A percentile compares a stretch with the other conserved stretches of the same genome.
Evolutionary conservation across 2,113 vertebrate species (phyloP).

Genomic region (Lonchura striata): DNA sequence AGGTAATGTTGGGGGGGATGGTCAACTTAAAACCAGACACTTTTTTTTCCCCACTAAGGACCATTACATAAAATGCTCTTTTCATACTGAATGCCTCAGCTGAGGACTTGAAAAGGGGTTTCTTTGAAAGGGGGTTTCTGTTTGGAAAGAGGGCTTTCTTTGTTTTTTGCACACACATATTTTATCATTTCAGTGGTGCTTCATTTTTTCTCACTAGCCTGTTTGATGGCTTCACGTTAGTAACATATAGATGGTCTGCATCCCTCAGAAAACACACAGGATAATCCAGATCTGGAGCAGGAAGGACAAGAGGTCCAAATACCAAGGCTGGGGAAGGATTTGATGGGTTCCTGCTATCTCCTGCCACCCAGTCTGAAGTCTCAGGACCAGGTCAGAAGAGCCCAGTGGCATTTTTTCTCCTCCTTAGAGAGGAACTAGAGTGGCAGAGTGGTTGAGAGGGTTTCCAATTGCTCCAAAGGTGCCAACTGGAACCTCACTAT

Average conservation of each 20-base stretch:
- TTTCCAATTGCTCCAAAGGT: background rate
- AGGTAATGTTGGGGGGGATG: background rate
- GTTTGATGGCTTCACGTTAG: background rate
- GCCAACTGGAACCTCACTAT: background rate
- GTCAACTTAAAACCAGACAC: background rate
- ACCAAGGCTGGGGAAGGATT: fast-evolving
- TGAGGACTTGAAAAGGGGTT: background rate
- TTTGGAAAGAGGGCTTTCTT: background rate
- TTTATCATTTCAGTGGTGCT: background rate
- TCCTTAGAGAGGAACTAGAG: background rate
- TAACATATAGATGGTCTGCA: background rate
- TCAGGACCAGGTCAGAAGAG: background rate
- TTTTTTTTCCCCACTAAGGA: background rate
- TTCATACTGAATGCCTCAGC: background rate
- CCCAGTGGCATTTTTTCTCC: background rate
- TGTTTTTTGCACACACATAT: background rate
- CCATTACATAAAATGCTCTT: background rate
- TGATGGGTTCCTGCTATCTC: background rate
- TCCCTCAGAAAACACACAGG: background rate
- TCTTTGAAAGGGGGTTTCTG: background rate
- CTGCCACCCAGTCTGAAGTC: background rate
- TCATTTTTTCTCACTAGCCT: background rate
- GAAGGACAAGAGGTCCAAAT: background rate
- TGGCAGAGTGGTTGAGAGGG: background rate
- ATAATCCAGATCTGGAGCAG: background rate